Percentiles rank a stretch among this genome's conserved stretches.
Conservation (phyloP, 2,888 invertebrate species). For the Orthosia gothica region DNA sequence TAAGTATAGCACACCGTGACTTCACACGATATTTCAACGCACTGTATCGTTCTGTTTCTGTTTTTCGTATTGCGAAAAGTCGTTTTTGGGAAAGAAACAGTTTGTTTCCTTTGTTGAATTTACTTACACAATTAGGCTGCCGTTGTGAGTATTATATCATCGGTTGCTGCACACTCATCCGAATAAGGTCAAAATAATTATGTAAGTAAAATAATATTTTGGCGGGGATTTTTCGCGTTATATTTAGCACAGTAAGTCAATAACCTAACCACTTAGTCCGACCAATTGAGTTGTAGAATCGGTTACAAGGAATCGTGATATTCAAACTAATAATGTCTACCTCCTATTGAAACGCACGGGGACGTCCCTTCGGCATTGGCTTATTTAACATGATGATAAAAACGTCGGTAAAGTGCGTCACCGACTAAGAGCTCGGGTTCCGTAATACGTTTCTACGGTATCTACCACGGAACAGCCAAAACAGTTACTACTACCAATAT, state of each 20-base stretch:
- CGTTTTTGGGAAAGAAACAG: too few relatives aligned
- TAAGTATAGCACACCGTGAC: too few relatives aligned
- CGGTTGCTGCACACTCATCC: not conserved
- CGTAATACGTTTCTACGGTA: not conserved
- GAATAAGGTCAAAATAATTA: not conserved
- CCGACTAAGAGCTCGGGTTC: not conserved
- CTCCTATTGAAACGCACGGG: conserved; percentile 25
- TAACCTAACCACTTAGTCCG: not conserved
- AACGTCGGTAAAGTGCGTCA: conserved; percentile 28
- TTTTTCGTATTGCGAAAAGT: too few relatives aligned
- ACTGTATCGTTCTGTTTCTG: too few relatives aligned
- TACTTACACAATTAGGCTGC: too few relatives aligned
- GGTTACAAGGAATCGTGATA: conserved; percentile 34
- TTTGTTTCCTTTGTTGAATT: too few relatives aligned
- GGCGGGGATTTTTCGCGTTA: not conserved
- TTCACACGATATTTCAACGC: too few relatives aligned
- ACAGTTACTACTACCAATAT: too few relatives aligned
- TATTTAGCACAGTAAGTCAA: conserved; percentile 21
- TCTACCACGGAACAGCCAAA: too few relatives aligned
- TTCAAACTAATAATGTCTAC: conserved; percentile 17
- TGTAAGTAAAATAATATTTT: too few relatives aligned
- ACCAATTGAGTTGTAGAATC: conserved; percentile 15
- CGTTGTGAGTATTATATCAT: too few relatives aligned
- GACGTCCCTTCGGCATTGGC: conserved; percentile 30
- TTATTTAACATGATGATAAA: conserved; percentile 10